Conservation (phyloP, 35 echinoderm and acorn worm species). For the Ptychodera flava region DNA sequence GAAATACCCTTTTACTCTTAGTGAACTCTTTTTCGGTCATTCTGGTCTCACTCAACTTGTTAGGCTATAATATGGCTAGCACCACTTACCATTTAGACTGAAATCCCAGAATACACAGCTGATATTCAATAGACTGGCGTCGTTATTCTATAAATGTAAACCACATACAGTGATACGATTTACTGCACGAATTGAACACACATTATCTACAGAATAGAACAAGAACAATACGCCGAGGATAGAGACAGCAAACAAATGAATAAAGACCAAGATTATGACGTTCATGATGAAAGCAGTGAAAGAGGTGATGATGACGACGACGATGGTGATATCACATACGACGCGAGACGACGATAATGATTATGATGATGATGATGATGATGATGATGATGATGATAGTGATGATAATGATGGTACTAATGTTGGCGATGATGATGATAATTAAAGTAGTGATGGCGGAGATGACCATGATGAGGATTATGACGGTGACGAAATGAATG, state of each 20-base stretch:
- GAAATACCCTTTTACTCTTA: too few relatives aligned
- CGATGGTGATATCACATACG: background rate
- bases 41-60: too few relatives aligned
- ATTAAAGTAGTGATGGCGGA: background rate
- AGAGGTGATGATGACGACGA: too few relatives aligned
- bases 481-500: background rate
- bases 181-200: background rate
- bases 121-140: too few relatives aligned
- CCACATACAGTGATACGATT: background rate
- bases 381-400: conserved; percentile 15
- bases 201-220: background rate
- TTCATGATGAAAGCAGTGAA: too few relatives aligned
- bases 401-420: conserved; percentile 11
- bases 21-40: too few relatives aligned
- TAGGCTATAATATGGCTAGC: too few relatives aligned
- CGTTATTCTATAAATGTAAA: background rate
- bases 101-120: too few relatives aligned
- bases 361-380: background rate
- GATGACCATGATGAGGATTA: background rate
- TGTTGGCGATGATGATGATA: conserved; percentile 17
- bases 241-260: background rate
- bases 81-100: too few relatives aligned
- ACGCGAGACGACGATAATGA: background rate
- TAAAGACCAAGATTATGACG: background rate
- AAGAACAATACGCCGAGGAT: background rate